Evolutionary conservation across 2,113 vertebrate genomes (phyloP), one percentile per base, ranked within the genome.

Genomic region (Theropithecus gelada): DNA sequence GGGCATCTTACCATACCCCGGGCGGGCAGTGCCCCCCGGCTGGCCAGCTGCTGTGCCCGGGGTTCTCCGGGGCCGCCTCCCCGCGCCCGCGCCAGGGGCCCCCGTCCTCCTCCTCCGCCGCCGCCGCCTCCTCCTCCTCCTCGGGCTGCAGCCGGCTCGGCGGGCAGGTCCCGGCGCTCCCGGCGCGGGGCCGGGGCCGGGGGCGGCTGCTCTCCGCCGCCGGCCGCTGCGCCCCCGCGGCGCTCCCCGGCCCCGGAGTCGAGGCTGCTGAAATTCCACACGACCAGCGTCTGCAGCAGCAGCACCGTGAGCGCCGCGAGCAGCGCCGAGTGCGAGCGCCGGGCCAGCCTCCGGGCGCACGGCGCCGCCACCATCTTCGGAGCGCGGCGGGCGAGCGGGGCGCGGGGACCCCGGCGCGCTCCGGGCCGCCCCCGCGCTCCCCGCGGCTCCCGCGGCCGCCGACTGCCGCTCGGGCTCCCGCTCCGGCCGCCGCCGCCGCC

Each of bases 181-280:
- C 97, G 97, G 95, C 94, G 96, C 81, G 97, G 96, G 86, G 97
- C 98, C 97, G 98, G 95, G 88, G 96, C 95, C 32, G 96, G 91
- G 92, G 98, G 97, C 94, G 97, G 97, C 97, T 97, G 98, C 97
- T 99, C 98, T 92, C 87, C 92, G 66, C 88, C 96, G 64, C 95
- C 94, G 38, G n/a, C 90, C 87, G 91, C 96, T 40, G 98, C 98
- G 96, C 98, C 98, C 88, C 98, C 99, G 98, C 98, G 98, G 86
- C 98, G 98, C 97, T 99, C 96, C n/a, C 99, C 99, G 93, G 99
- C 99, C 55, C 99, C 99, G 52, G 99, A 99, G 98, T 99, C 99
- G 61, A 99, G 98, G 99, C 99, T 99, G 98, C 99, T 99, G 99
- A 99, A 99, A 99, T 99, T 99, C 99, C 99, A 99, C 98, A 99